A percentile compares a stretch with the other conserved stretches of the same genome.
Evolutionary conservation across 2,113 vertebrate species (phyloP).

Genomic region (Salvator merianae): DNA sequence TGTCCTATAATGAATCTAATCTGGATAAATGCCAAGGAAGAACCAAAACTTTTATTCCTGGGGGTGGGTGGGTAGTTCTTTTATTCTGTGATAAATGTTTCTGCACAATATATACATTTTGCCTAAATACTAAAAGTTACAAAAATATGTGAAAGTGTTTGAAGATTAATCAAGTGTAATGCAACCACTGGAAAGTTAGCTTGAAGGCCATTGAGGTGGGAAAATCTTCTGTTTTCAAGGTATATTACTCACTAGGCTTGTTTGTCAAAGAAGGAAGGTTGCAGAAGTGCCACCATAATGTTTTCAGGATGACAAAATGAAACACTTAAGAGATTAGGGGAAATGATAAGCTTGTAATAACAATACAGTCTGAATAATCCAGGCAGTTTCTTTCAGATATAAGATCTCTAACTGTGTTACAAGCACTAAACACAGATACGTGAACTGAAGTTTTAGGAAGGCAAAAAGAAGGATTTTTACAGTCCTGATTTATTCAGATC

Average conservation of each 20-base stretch:
- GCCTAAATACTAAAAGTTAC: not conserved
- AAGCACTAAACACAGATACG: slow-evolving; percentile 32
- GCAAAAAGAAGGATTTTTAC: not conserved
- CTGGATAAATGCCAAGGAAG: not conserved
- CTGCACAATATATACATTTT: slow-evolving; percentile 5
- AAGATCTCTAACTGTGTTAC: slow-evolving; percentile 9
- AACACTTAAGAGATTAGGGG: slow-evolving; percentile 23
- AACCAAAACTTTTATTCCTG: not conserved
- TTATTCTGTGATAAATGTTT: slow-evolving; percentile 8
- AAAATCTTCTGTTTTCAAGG: slow-evolving; percentile 10
- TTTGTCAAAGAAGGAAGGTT: slow-evolving; percentile 39
- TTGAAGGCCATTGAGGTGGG: not conserved
- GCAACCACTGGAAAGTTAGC: slow-evolving; percentile 20
- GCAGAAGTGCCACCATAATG: slow-evolving; percentile 5
- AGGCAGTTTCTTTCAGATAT: slow-evolving; percentile 11
- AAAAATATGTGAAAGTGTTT: slow-evolving; percentile 9
- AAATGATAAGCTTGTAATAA: slow-evolving; percentile 44
- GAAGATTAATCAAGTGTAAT: slow-evolving; percentile 7
- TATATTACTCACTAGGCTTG: slow-evolving; percentile 30
- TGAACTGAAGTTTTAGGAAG: not conserved
- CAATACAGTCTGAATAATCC: slow-evolving; percentile 10
- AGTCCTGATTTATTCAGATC: not conserved
- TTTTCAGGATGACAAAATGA: slow-evolving; percentile 43
- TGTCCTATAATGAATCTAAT: not conserved
- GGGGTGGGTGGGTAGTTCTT: not conserved